These are phyloP conservation scores for Belonocnema kinseyi DNA, from an alignment of 1,140 invertebrate genomes.

Conservation along the genomic window DNA sequence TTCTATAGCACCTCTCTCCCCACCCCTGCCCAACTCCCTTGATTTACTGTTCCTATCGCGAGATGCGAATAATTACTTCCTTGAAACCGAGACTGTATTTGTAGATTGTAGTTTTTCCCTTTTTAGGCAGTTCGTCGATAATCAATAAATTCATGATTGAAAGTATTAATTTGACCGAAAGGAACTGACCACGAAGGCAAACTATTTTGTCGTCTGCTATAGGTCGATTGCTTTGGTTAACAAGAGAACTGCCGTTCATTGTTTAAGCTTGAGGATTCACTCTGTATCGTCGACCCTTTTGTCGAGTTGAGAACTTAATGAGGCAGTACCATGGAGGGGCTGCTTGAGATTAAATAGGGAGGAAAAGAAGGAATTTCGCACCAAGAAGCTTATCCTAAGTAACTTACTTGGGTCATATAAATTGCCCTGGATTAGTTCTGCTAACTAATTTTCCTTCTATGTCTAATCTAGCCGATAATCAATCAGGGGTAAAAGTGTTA, in stretches of 20 bases:
- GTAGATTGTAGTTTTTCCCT: conserved; percentile 10
- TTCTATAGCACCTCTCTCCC: background rate
- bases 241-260: conserved; percentile 41
- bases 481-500: no score
- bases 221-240: background rate
- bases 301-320: conserved; percentile 51
- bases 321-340: conserved; percentile 45
- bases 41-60: conserved; percentile 6
- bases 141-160: background rate
- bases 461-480: no score
- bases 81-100: conserved; percentile 14
- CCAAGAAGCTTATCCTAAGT: background rate
- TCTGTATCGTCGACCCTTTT: conserved; percentile 51
- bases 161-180: background rate
- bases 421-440: background rate
- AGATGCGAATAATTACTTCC: conserved; percentile 20
- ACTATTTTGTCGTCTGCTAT: background rate
- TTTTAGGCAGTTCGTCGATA: conserved; percentile 7
- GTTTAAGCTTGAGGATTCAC: conserved; percentile 47
- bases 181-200: background rate
- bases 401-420: background rate
- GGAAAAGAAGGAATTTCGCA: conserved; percentile 32
- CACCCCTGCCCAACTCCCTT: background rate
- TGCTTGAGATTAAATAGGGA: conserved; percentile 38
- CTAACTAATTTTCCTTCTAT: no score